phyloP scores from a whole-genome alignment of 1,140 invertebrate species.

The Elysia chlorotica region DNA sequence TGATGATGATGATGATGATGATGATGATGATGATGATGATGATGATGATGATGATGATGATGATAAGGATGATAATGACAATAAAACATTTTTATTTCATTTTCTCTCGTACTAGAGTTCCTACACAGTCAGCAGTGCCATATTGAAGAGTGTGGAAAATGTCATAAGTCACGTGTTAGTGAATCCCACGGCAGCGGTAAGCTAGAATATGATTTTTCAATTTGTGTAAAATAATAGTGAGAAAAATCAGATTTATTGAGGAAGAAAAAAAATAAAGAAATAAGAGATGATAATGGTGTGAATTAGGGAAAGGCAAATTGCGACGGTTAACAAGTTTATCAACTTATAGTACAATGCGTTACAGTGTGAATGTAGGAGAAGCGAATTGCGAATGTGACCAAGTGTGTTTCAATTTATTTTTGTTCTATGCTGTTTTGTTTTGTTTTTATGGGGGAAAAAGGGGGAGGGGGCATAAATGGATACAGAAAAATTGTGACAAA shows the following conservation, averaged over 20 bases:
- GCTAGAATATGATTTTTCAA: slow-evolving; percentile 13
- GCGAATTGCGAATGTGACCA: no score
- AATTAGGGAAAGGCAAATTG: no score
- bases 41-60: background rate
- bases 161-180: slow-evolving; percentile 35
- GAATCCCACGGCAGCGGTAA: slow-evolving; percentile 39
- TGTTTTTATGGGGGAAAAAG: no score
- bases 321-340: no score
- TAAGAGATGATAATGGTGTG: background rate
- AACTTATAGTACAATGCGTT: background rate
- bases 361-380: no score
- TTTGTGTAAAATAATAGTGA: background rate
- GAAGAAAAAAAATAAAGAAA: background rate
- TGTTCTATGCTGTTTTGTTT: no score
- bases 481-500: no score
- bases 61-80: background rate
- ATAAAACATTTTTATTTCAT: background rate
- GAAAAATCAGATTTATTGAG: background rate
- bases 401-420: no score
- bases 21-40: background rate
- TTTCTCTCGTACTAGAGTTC: slow-evolving; percentile 28
- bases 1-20: background rate
- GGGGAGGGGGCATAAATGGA: no score
- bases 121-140: slow-evolving; percentile 27
- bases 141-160: slow-evolving; percentile 33